These are phyloP conservation scores for Xylota sylvarum DNA, from an alignment of 2,888 invertebrate genomes.

Conservation along the genomic window DNA sequence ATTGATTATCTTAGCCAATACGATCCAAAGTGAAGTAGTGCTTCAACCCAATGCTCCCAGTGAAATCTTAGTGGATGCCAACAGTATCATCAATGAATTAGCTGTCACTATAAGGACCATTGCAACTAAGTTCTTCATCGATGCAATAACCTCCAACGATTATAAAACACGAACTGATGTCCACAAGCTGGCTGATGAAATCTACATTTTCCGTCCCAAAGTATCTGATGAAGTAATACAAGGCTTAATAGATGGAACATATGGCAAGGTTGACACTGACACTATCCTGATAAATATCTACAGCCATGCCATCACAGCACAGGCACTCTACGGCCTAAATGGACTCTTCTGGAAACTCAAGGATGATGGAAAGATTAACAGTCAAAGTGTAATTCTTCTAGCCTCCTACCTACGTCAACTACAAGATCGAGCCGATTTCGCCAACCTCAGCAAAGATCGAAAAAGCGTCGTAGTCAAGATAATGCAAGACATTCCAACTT, in stretches of 20 bases:
- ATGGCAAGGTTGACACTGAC: background rate
- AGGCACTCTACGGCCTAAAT: constrained; percentile 16
- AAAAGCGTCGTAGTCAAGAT: constrained; percentile 4
- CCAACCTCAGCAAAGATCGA: background rate
- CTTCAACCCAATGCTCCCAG: background rate
- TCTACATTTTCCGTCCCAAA: background rate
- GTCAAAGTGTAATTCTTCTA: background rate
- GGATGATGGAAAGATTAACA: background rate
- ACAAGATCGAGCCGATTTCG: background rate
- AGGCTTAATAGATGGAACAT: constrained; percentile 6
- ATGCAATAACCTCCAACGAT: constrained; percentile 14
- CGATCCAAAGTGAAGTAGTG: background rate
- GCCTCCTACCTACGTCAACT: constrained; percentile 11
- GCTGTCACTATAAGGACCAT: background rate
- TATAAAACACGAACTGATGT: constrained; percentile 12
- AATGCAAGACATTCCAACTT: constrained; percentile 26
- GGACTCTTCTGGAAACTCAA: constrained; percentile 32
- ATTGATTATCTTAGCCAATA: background rate
- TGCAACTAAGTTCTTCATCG: background rate
- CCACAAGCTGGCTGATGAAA: background rate
- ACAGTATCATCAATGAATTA: background rate
- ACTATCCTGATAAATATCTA: constrained; percentile 20
- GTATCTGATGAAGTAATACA: constrained; percentile 31
- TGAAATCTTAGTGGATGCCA: background rate
- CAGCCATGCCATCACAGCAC: constrained; percentile 3